Evolutionary conservation across 2,113 vertebrate species (phyloP).

Genomic region (Cyanistes caeruleus): DNA sequence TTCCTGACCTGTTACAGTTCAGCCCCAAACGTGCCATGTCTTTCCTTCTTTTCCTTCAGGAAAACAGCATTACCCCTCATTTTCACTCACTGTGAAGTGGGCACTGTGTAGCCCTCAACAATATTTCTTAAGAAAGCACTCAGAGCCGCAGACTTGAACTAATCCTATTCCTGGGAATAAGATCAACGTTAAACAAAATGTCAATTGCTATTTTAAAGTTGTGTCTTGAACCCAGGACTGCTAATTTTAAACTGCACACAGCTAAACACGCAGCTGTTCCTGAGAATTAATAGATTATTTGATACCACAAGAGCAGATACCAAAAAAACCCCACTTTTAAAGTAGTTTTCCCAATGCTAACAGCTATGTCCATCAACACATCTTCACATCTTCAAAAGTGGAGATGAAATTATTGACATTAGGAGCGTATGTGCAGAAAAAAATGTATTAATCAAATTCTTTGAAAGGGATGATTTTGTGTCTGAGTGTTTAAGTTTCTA

Average conservation of each 20-base stretch:
- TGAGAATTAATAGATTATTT: background rate
- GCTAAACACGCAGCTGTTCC: background rate
- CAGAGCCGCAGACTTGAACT: accelerated
- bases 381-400: background rate
- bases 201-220: background rate
- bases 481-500: background rate
- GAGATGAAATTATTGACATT: background rate
- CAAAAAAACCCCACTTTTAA: background rate
- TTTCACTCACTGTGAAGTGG: accelerated
- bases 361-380: background rate
- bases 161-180: background rate
- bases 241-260: background rate
- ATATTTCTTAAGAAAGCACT: background rate
- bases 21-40: background rate
- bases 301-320: background rate
- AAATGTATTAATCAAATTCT: background rate
- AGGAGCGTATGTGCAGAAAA: background rate
- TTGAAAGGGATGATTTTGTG: background rate
- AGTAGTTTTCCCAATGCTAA: background rate
- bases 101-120: background rate
- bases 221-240: background rate
- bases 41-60: background rate
- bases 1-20: background rate
- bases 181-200: background rate
- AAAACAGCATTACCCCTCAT: accelerated